Base-by-base conservation (phyloP, 2,113 vertebrate genomes). In the Gymnogyps californianus region DNA sequence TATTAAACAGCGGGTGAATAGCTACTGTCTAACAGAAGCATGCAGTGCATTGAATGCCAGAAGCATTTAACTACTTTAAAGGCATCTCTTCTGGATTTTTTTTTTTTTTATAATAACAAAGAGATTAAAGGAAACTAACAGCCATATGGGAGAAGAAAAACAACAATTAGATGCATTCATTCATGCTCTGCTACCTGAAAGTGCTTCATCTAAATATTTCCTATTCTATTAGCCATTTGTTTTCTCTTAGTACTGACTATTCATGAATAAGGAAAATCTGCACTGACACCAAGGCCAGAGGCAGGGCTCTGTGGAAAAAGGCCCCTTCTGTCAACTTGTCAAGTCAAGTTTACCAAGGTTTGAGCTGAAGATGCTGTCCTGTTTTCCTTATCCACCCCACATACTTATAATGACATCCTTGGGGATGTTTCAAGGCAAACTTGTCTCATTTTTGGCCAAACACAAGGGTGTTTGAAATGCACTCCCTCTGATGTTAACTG, bases 291-390 rank as follows among this genome's bases (percentile, higher is more conserved):
- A 82, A 89, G 47, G 66, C 92, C 90, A 81, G 65, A 91, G 76
- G 77, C 64, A 84, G 81, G 12, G 9, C 84, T 81, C 25, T 34
- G 22, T 70, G 82, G 85, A 86, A 61, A 96, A 90, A 89, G 26
- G 52, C 9, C 12, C 55, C 55, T 91, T 65, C 89, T 92, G 83
- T 78, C 93, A 89, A 47, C 54, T 65, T 96, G 96, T 93, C 87
- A 78, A 20, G 40, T 40, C 71, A 55, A 15, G 67, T 89, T 91
- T 81, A 81, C 59, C 80, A 31, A 64, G n/a, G 46, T n/a, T 40
- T 22, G 54, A 74, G 52, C 59, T 78, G 52, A 85, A 40, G 52
- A 7, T 0, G 2, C 58, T 75, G 28, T 55, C 70, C 86, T 90
- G 51, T 49, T 90, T 83, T 83, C 79, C 70, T 87, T 67, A n/a